Evolutionary conservation across 2,888 invertebrate species (phyloP).

Genomic region (Ceramica pisi): DNA sequence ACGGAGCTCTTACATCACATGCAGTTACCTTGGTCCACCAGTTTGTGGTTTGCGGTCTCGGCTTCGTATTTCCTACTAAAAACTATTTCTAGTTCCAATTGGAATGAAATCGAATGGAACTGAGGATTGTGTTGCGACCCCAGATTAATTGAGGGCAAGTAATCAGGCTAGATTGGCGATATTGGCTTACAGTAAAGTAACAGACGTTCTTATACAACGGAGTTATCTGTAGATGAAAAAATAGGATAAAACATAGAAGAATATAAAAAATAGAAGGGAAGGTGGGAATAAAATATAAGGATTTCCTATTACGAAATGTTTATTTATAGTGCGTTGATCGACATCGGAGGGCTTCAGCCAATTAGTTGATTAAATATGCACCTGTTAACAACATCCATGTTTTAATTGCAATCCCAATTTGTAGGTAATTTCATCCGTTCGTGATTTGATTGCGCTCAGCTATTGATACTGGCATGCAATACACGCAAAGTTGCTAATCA

Average conservation of each 20-base stretch:
- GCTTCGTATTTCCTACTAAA: constrained; percentile 60
- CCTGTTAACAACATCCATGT: constrained; percentile 18
- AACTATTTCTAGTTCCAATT: constrained; percentile 55
- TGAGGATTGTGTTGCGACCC: constrained; percentile 39
- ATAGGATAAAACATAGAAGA: background rate
- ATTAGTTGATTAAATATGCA: background rate
- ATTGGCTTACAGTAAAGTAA: background rate
- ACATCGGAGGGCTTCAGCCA: background rate
- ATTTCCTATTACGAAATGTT: background rate
- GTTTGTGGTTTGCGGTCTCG: constrained; percentile 69
- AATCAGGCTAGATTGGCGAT: constrained; percentile 8
- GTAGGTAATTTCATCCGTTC: constrained; percentile 23
- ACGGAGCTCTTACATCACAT: constrained; percentile 71
- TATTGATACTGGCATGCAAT: constrained; percentile 17
- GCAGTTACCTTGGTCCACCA: constrained; percentile 44
- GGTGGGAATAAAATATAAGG: background rate
- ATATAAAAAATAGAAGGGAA: background rate
- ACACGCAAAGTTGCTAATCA: constrained; percentile 40
- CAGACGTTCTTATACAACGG: background rate
- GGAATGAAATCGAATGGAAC: constrained; percentile 58
- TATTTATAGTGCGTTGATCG: background rate
- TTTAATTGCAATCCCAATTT: constrained; percentile 45
- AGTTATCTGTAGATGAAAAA: background rate
- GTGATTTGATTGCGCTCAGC: constrained; percentile 32
- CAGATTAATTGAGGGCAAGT: constrained; percentile 44